Conservation (phyloP, 64 coral and sea anemone genomes). For the Catalaphyllia jardinei region DNA sequence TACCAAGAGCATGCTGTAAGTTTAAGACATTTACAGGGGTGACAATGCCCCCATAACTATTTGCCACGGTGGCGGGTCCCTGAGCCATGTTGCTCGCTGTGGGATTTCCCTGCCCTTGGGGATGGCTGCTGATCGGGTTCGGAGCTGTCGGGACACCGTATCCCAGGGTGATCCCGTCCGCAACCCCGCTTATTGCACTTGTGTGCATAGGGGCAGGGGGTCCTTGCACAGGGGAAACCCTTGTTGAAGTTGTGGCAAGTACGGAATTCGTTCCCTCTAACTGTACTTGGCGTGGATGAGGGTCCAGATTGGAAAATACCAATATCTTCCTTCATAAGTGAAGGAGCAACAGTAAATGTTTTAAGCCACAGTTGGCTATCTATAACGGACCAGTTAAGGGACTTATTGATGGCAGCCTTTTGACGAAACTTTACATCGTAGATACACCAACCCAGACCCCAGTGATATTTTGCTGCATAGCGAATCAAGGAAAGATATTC, state of each 20-base stretch:
- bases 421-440: conserved; percentile 35
- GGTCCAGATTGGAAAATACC: conserved; percentile 26
- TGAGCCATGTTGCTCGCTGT: not conserved
- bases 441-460: conserved; percentile 39
- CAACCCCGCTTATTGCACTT: conserved; percentile 5
- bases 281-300: not conserved
- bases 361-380: conserved; percentile 50
- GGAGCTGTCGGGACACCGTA: not conserved
- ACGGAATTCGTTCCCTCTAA: conserved; percentile 9
- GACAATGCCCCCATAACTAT: not conserved
- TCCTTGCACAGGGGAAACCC: not conserved
- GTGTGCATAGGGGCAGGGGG: conserved; percentile 2
- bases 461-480: conserved; percentile 30
- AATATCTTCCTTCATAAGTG: conserved; percentile 13
- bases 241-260: conserved; percentile 37
- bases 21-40: conserved; percentile 22
- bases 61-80: conserved; percentile 10
- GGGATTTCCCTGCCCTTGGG: not conserved
- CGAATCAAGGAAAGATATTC: conserved; percentile 45
- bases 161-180: not conserved
- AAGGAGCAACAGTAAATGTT: conserved; percentile 47
- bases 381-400: conserved; percentile 4
- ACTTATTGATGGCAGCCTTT: conserved; percentile 16
- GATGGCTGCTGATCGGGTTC: not conserved
- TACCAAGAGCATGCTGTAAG: not conserved